These are phyloP conservation scores for Epicampocera succincta DNA, from an alignment of 2,888 invertebrate species.

Conservation along the genomic window DNA sequence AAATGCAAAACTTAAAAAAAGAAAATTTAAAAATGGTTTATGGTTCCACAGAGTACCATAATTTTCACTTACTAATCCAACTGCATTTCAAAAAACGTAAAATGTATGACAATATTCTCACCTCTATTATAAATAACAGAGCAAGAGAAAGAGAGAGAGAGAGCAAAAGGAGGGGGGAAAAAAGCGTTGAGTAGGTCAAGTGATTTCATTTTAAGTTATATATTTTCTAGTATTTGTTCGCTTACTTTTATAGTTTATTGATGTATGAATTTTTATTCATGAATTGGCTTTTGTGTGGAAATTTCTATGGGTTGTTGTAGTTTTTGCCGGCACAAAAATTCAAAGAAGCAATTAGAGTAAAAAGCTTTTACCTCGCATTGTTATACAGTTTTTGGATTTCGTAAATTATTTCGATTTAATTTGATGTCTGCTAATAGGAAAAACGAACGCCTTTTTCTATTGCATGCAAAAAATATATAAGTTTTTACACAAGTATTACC, in stretches of 20 bases:
- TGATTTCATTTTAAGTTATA: constrained; percentile 46
- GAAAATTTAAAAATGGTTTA: constrained; percentile 69
- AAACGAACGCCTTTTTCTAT: constrained; percentile 22
- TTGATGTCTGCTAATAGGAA: not conserved
- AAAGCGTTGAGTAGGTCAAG: constrained; percentile 61
- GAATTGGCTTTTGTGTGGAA: constrained; percentile 16
- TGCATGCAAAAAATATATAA: constrained; percentile 16
- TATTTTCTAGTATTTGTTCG: not conserved
- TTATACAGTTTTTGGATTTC: constrained; percentile 17
- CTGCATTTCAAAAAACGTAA: constrained; percentile 58
- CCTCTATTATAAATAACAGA: not conserved
- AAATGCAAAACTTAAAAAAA: constrained; percentile 50
- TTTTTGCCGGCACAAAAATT: constrained; percentile 3
- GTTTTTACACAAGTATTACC: constrained; percentile 1
- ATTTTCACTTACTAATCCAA: constrained; percentile 72
- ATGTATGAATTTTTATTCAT: constrained; percentile 17
- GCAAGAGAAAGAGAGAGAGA: constrained; percentile 14
- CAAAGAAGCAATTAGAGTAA: constrained; percentile 54
- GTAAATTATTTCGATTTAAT: constrained; percentile 2
- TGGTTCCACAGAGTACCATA: constrained; percentile 71
- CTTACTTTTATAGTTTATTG: constrained; percentile 12
- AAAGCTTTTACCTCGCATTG: constrained; percentile 39
- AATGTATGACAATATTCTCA: constrained; percentile 55
- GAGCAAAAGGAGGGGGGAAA: too few relatives aligned
- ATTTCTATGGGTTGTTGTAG: not conserved